Evolutionary conservation across 2,888 invertebrate species (phyloP).

Genomic region (Microdon myrmicae): DNA sequence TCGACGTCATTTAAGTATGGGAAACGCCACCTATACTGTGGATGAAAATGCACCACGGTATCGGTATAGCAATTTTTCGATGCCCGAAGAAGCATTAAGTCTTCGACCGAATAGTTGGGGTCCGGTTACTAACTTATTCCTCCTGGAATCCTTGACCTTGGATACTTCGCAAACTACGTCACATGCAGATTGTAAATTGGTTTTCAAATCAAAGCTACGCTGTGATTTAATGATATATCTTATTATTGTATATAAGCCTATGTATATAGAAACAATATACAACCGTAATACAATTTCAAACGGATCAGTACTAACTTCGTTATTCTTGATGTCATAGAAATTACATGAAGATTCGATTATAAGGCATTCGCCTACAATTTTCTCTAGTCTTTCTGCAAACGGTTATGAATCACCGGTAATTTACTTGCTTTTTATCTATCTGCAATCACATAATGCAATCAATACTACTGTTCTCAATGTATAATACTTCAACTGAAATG

Average conservation of each 20-base stretch:
- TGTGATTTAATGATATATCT: conserved; percentile 29
- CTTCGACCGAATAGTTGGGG: conserved; percentile 66
- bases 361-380: no score
- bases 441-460: no score
- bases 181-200: conserved; percentile 88
- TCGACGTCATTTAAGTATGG: conserved; percentile 64
- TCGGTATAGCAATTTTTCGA: conserved; percentile 60
- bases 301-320: no score
- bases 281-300: conserved; percentile 17
- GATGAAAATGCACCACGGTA: conserved; percentile 58
- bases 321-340: no score
- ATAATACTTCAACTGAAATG: no score
- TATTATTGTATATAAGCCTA: conserved; percentile 8
- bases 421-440: no score
- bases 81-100: conserved; percentile 57
- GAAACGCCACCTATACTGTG: conserved; percentile 60
- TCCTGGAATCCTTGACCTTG: conserved; percentile 79
- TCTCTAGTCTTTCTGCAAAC: no score
- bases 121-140: conserved; percentile 63
- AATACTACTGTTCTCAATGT: no score
- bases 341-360: no score
- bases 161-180: conserved; percentile 81
- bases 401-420: no score
- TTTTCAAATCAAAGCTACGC: conserved; percentile 56
- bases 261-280: conserved; percentile 20